A percentile compares a stretch with the other conserved stretches of the same genome.
Evolutionary conservation across 2,888 invertebrate species (phyloP).

Genomic region (Ypsolopha sequella): DNA sequence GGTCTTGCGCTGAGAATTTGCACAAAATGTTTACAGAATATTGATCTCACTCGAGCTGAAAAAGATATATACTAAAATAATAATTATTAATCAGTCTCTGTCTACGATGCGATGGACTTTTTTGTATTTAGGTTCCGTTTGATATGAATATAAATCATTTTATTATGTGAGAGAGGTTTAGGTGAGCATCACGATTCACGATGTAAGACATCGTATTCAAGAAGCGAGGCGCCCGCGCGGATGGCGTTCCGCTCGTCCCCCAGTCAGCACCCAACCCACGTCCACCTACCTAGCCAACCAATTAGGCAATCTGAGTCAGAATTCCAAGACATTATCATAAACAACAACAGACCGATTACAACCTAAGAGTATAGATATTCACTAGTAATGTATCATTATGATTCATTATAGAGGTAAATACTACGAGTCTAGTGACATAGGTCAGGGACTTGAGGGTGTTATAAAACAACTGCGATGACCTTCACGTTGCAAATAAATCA

Average conservation of each 20-base stretch:
- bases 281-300: not conserved
- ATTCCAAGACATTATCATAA: not conserved
- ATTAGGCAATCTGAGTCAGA: not conserved
- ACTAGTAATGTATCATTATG: not conserved
- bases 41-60: too few species aligned
- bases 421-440: not conserved
- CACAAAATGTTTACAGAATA: too few species aligned
- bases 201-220: conserved; percentile 9
- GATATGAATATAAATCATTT: too few species aligned
- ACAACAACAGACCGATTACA: not conserved
- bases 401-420: too few species aligned
- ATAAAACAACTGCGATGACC: not conserved
- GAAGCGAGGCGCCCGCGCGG: conserved; percentile 13
- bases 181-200: not conserved
- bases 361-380: too few species aligned
- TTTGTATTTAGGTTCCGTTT: too few species aligned
- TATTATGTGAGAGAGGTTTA: too few species aligned
- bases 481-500: not conserved
- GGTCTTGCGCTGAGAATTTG: too few species aligned
- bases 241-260: conserved; percentile 13
- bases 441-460: not conserved
- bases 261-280: not conserved
- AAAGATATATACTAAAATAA: too few species aligned
- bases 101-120: too few species aligned
- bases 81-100: too few species aligned